A percentile compares a stretch with the other conserved stretches of the same genome.
phyloP scores from a whole-genome alignment of 2,797 vertebrate species.

The Podarcis lilfordi region DNA sequence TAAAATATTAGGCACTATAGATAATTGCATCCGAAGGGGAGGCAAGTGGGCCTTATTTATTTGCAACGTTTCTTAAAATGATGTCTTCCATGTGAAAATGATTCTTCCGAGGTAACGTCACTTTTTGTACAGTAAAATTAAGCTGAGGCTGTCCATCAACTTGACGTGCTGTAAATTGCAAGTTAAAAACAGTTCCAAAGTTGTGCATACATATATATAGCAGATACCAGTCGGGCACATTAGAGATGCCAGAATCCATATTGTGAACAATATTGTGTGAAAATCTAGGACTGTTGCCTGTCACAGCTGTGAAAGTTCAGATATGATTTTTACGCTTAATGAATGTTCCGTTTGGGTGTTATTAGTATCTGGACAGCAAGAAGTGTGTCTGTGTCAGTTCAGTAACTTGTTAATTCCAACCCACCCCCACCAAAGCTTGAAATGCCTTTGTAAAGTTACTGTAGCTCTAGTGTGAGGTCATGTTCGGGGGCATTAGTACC shows the following conservation, averaged over 20 bases:
- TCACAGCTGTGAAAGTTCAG: neutral
- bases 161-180: rapidly evolving
- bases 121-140: slow-evolving; percentile 1
- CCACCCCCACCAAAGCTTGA: neutral
- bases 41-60: slow-evolving; percentile 2
- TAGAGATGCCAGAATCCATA: neutral
- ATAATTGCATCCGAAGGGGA: neutral
- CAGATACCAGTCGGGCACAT: slow-evolving; percentile 28
- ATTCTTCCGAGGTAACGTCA: neutral
- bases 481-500: neutral
- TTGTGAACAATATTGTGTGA: neutral
- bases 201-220: neutral
- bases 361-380: neutral
- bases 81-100: neutral
- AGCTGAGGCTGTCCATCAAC: neutral
- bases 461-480: neutral
- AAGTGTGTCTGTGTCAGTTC: neutral
- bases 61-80: neutral
- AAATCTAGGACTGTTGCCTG: neutral
- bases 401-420: too few relatives aligned
- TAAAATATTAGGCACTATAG: neutral
- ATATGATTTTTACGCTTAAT: neutral
- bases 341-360: neutral
- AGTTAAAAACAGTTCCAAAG: neutral
- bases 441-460: neutral